A percentile compares a stretch with the other conserved stretches of the same genome.
Evolutionary conservation across 2,888 invertebrate species (phyloP).

Genomic region (Heliconius hortense): DNA sequence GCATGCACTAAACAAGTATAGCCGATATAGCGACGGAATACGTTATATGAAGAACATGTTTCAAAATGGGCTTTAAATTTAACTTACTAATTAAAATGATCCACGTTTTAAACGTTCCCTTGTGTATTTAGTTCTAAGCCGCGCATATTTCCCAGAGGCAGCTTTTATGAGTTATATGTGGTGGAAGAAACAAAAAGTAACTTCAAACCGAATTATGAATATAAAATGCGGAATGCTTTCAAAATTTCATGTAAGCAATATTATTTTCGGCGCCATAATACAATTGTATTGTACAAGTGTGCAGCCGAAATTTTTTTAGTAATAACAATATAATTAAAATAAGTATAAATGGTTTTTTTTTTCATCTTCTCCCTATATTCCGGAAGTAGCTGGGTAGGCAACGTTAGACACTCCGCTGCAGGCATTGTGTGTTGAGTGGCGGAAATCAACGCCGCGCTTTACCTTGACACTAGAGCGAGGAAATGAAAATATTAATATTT

Average conservation of each 20-base stretch:
- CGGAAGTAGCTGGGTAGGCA: too few relatives aligned
- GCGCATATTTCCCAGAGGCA: constrained; percentile 17
- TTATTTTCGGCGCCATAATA: background rate
- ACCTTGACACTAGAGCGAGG: too few relatives aligned
- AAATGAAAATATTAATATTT: too few relatives aligned
- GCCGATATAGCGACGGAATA: background rate
- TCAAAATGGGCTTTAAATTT: background rate
- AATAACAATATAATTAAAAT: background rate
- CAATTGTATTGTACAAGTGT: background rate
- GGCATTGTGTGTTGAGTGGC: too few relatives aligned
- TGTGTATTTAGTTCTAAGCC: constrained; percentile 11
- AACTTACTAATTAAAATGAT: constrained; percentile 14
- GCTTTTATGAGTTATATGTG: background rate
- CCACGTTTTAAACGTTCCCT: background rate
- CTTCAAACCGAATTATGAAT: constrained; percentile 24
- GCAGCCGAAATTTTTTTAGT: background rate
- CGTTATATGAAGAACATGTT: background rate
- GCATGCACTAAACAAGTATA: background rate
- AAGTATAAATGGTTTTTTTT: background rate
- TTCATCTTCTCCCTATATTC: background rate
- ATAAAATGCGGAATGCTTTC: constrained; percentile 15
- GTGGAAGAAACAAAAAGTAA: constrained; percentile 13
- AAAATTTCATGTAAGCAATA: constrained; percentile 1
- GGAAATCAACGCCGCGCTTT: too few relatives aligned
- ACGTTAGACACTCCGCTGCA: too few relatives aligned